Conservation (phyloP, 2,888 invertebrate species). For the Labia minor region DNA sequence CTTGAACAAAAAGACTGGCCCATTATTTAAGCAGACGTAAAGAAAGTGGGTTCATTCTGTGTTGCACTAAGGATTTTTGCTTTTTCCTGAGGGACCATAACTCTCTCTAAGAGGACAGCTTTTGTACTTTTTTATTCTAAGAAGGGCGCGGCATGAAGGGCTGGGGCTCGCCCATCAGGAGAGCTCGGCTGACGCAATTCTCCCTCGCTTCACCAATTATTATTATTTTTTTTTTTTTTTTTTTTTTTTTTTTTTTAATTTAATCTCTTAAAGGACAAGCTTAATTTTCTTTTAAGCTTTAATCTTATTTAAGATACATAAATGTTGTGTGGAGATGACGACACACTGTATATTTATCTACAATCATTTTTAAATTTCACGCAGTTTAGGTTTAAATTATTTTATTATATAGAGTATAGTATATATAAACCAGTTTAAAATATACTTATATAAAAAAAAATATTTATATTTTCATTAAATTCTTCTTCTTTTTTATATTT, state of each 20-base stretch:
- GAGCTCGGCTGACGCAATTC: background rate
- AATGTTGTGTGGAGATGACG: background rate
- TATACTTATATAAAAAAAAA: too few relatives aligned
- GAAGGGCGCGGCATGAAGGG: background rate
- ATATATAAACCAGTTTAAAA: too few relatives aligned
- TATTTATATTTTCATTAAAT: too few relatives aligned
- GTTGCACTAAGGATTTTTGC: background rate
- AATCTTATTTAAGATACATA: background rate
- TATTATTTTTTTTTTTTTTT: background rate
- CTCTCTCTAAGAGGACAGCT: conserved; percentile 7
- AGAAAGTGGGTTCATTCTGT: background rate
- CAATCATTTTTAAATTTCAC: too few relatives aligned
- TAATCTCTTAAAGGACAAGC: background rate
- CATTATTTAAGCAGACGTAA: background rate
- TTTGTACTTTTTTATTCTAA: background rate
- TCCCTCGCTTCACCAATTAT: background rate
- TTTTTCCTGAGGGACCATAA: background rate
- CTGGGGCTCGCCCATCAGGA: background rate
- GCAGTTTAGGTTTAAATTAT: too few relatives aligned
- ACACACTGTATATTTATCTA: too few relatives aligned
- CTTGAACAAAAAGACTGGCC: background rate
- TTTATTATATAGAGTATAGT: too few relatives aligned
- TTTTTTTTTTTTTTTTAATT: background rate
- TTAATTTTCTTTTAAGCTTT: background rate
- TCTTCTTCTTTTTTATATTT: too few relatives aligned